Evolutionary conservation across 1,140 invertebrate genomes (phyloP).

Genomic region (Wiebesia pumilae): DNA sequence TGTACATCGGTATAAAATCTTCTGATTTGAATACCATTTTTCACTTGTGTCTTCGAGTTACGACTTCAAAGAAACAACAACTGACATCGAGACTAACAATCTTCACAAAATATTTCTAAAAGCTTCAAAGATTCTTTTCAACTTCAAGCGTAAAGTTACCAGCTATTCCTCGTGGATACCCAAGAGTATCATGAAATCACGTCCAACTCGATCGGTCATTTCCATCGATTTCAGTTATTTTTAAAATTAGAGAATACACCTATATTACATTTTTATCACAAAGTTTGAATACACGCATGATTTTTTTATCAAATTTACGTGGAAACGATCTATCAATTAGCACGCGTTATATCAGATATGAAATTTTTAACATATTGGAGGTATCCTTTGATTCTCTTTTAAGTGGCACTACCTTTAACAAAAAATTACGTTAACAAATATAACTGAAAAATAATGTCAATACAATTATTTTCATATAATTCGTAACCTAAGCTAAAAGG

Average conservation of each 20-base stretch:
- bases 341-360: not conserved
- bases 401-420: not conserved
- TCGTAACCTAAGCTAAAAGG: no score
- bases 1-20: not conserved
- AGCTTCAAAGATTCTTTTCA: constrained; percentile 10
- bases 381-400: not conserved
- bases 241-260: not conserved
- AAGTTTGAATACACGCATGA: not conserved
- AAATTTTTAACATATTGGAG: not conserved
- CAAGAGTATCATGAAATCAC: not conserved
- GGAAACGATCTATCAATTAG: not conserved
- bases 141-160: not conserved
- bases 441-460: not conserved
- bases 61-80: not conserved
- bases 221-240: not conserved
- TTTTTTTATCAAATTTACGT: not conserved
- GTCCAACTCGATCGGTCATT: not conserved
- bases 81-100: not conserved
- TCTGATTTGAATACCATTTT: not conserved
- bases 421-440: not conserved
- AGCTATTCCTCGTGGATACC: not conserved
- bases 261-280: not conserved
- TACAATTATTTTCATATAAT: not conserved
- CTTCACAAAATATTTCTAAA: not conserved
- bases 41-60: not conserved